These are phyloP conservation scores for Xestoiulus laeticollis DNA, from an alignment of 2,888 invertebrate species.

Conservation along the genomic window DNA sequence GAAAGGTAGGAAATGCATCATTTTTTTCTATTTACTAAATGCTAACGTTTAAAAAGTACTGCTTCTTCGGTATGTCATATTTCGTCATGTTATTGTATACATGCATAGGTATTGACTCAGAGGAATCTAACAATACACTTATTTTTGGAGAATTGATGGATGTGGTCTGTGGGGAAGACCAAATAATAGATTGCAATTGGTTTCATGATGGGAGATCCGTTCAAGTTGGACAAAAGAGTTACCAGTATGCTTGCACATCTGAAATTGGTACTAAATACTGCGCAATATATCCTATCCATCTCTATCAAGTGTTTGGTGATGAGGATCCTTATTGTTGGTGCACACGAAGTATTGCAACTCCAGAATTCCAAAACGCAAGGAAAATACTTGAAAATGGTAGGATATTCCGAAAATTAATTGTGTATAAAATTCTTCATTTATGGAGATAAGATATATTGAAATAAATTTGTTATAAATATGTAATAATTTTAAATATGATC, in stretches of 20 bases:
- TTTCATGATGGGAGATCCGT: neutral
- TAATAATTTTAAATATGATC: no score
- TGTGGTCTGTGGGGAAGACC: neutral
- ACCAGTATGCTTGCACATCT: neutral
- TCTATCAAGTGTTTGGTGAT: neutral
- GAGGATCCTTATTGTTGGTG: neutral
- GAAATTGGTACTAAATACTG: neutral
- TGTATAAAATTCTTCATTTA: neutral
- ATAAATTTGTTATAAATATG: no score
- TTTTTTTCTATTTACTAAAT: no score
- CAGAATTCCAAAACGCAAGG: neutral
- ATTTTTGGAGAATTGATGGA: neutral
- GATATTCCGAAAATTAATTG: neutral
- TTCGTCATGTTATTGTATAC: neutral
- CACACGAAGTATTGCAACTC: neutral
- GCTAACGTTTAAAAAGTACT: no score
- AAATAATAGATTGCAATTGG: conserved; percentile 1
- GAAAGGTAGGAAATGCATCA: no score
- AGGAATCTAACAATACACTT: neutral
- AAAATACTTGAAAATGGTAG: neutral
- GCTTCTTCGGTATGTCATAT: no score
- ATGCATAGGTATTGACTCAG: neutral
- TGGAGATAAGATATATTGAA: neutral
- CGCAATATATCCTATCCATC: neutral
- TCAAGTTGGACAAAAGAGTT: neutral